These are phyloP conservation scores for Vandiemenella viatica DNA, from an alignment of 2,888 invertebrate genomes.

Conservation along the genomic window DNA sequence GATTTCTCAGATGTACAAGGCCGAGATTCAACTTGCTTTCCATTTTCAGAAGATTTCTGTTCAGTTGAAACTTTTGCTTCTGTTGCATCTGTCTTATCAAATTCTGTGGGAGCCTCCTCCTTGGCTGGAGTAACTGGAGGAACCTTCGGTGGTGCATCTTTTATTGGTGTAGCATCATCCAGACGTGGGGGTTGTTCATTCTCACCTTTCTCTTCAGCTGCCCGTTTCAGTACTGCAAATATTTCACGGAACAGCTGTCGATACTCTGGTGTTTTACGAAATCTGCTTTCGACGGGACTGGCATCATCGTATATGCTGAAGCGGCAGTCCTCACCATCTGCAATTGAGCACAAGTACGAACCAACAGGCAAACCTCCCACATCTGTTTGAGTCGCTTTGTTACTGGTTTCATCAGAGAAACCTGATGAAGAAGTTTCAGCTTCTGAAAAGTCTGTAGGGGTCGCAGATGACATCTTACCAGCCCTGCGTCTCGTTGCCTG, in stretches of 20 bases:
- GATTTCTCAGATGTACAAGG: background rate
- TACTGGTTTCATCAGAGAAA: constrained; percentile 70
- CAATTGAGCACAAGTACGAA: constrained; percentile 70
- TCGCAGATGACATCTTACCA: constrained; percentile 37
- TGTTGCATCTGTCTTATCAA: background rate
- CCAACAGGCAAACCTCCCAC: constrained; percentile 45
- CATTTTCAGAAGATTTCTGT: background rate
- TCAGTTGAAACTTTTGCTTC: background rate
- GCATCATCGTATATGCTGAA: constrained; percentile 69
- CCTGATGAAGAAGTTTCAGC: constrained; percentile 75
- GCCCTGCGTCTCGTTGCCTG: background rate
- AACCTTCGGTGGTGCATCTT: constrained; percentile 35
- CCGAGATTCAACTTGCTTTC: background rate
- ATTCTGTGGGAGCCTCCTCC: constrained; percentile 40
- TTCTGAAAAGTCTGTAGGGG: constrained; percentile 70
- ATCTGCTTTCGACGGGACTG: constrained; percentile 64
- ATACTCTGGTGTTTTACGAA: constrained; percentile 69
- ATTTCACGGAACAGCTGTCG: constrained; percentile 69
- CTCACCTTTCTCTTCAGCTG: constrained; percentile 68
- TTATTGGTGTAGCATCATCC: constrained; percentile 41
- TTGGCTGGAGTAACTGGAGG: constrained; percentile 53
- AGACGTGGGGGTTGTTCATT: constrained; percentile 57
- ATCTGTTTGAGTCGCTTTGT: constrained; percentile 71
- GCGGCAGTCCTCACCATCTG: constrained; percentile 71
- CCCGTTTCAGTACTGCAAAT: constrained; percentile 66